Base-by-base conservation (phyloP, 2,797 vertebrate genomes). In the Acrocephalus scirpaceus region DNA sequence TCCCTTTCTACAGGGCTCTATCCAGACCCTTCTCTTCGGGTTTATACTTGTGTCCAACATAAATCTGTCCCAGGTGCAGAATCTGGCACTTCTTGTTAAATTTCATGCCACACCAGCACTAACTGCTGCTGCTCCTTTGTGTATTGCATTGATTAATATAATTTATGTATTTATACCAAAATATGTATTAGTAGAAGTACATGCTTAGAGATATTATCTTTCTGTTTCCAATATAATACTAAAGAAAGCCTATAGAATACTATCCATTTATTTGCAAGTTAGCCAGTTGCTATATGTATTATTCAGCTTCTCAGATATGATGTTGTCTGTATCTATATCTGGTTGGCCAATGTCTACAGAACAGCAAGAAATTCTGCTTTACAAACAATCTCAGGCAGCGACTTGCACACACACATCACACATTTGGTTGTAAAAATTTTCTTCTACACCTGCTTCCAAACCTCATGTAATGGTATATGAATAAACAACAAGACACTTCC, bases 321-420 rank as follows among this genome's bases (percentile, higher is more conserved):
- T 16, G 21, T 27, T 79, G 8, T 26, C 21, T 74, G 12, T 64
- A 81, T 13, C 21, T 48, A 1, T 69, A 45, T n/a, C 40, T 66
- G 66, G 13, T 54, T 2, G 4, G 15, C 17, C 38, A 78, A n/a
- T 16, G 16, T 29, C 51, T 84, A 40, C 22, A 70, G 62, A 92
- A 54, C 16, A 57, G 9, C 21, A 77, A 74, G 40, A 11, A 88
- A 51, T 25, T 62, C 29, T 62, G 7, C 18, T 78, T 75, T 47
- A 30, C 3, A 79, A 79, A 51, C 58, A 13, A 19, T 48, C 36
- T 62, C 18, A 48, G 61, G 36, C 2, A 40, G 21, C 42, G 16
- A 51, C 9, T 44, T 0, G 0, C 11, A 4, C 0, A 0, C 14
- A 19, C 23, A 9, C 2, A 2, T 34, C 10, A 34, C 11, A 45